A percentile compares a stretch with the other conserved stretches of the same genome.
Conservation (phyloP, 1,140 invertebrate species). For the Oryctes rhinoceros region DNA sequence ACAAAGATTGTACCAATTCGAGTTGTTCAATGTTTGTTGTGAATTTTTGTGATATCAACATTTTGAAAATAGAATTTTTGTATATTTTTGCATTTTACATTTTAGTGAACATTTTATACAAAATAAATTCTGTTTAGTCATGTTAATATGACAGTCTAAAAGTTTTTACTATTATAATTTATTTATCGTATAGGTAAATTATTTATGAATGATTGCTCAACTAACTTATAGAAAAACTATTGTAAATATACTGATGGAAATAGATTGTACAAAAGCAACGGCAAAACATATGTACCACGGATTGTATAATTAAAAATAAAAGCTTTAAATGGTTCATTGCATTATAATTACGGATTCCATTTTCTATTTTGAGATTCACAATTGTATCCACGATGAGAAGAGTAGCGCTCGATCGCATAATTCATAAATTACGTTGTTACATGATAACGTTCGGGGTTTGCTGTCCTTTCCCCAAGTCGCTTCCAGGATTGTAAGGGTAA, state of each 20-base stretch:
- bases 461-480: too few species aligned
- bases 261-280: slow-evolving; percentile 6
- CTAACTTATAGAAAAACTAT: not conserved
- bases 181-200: not conserved
- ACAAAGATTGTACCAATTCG: not conserved
- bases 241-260: not conserved
- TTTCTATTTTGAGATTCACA: too few species aligned
- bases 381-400: too few species aligned
- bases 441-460: too few species aligned
- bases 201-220: slow-evolving; percentile 2
- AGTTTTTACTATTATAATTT: slow-evolving; percentile 25
- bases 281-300: not conserved
- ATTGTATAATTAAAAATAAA: slow-evolving; percentile 30
- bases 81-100: slow-evolving; percentile 36
- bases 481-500: too few species aligned
- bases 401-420: too few species aligned
- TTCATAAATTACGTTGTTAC: too few species aligned
- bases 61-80: slow-evolving; percentile 12
- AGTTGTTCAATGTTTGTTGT: slow-evolving; percentile 10
- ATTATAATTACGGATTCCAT: not conserved
- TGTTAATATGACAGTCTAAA: not conserved
- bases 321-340: not conserved
- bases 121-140: slow-evolving; percentile 1
- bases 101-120: slow-evolving; percentile 32
- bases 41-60: slow-evolving; percentile 16